Evolutionary conservation across 2,888 invertebrate species (phyloP), one percentile per base, ranked within the genome.

Genomic region (Melinaea menophilus): DNA sequence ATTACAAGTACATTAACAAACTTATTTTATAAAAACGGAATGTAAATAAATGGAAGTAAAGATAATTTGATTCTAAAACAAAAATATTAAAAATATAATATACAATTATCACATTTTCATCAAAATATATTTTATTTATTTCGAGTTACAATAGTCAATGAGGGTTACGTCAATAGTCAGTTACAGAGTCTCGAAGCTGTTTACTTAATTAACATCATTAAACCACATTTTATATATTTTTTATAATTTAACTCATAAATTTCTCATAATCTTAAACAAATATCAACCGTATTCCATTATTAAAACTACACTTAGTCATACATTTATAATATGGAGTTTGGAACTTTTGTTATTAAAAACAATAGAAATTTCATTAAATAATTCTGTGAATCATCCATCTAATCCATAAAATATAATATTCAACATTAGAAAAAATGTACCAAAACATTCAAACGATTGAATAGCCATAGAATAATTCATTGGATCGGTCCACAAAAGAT

Each of bases 401-500:
- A 51, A 51, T 22, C 51, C 13, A 51, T 51, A 13, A 9, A 4
- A 13, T 41, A 22, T 34, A 22, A 22, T 22, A 41, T 31, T 31
- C 37, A 35, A 59, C 48, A 58, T 58, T 35, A n/a, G 46, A 7
- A 34, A 46, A 13, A 31, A 46, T 31, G 55, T 55, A 34, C 54
- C 54, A 41, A 54, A 51, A 35, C n/a, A 47, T 37, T 7, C 11
- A 41, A 41, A 41, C 41, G 41, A 41, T 41, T 41, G 11, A 5
- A 41, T 41, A 48, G 3, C n/a, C 48, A 48, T 31, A 31, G 22
- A 31, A 31, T 51, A 31, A 51, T 9, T 51, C 51, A 31, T 54
- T 33, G n/a, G 22, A 22, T 54, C 62, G 67, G 56, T 59, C 59
- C 67, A 69, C 69, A 67, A 69, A 62, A 66, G 63, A 63, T 63